Evolutionary conservation across 2,797 vertebrate genomes (phyloP).

Genomic region (Spatula clypeata): DNA sequence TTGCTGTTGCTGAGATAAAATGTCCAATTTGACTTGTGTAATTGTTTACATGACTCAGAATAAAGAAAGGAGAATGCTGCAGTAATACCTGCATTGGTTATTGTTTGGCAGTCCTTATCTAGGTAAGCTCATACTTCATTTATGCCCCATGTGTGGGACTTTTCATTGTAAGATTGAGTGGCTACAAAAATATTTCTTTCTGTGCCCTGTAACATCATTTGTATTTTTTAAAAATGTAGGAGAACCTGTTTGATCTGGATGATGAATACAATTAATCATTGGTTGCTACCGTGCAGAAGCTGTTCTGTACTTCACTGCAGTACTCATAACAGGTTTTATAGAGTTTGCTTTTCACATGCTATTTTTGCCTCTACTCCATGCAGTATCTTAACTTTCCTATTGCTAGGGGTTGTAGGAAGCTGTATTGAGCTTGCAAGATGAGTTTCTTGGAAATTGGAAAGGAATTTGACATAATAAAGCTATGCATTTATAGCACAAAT

Average conservation of each 20-base stretch:
- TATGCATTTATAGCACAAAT: background rate
- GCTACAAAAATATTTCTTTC: background rate
- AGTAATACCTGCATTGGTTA: background rate
- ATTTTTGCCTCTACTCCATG: background rate
- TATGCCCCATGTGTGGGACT: background rate
- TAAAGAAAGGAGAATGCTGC: slow-evolving; percentile 11
- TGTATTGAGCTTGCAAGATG: background rate
- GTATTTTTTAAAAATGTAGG: background rate
- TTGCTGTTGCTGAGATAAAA: slow-evolving; percentile 27
- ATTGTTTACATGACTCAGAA: slow-evolving; percentile 53
- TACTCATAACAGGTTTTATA: background rate
- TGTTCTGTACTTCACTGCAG: background rate
- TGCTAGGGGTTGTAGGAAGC: background rate
- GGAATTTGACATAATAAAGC: background rate
- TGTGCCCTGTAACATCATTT: background rate
- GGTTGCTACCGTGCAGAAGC: background rate
- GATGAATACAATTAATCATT: background rate
- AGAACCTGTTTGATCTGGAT: background rate
- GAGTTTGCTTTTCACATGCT: background rate
- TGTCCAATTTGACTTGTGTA: slow-evolving; percentile 15
- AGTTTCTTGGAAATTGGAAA: background rate
- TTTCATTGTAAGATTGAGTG: background rate
- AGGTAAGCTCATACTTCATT: background rate
- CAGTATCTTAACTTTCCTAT: background rate
- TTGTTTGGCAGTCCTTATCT: background rate